Conservation (phyloP, 2,888 invertebrate species). For the Napeogenes inachia region DNA sequence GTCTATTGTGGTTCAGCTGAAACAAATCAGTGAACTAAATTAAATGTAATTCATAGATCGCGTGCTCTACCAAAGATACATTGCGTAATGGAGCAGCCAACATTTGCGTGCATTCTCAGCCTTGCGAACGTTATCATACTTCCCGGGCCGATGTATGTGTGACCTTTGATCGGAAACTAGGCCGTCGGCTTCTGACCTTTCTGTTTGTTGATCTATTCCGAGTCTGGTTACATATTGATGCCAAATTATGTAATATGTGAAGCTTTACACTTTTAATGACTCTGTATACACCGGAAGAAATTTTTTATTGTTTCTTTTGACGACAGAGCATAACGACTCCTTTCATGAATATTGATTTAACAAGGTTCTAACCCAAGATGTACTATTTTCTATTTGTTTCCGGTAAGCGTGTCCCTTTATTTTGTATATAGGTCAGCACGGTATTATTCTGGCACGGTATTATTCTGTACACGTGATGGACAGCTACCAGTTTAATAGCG, state of each 20-base stretch:
- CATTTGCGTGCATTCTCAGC: conserved; percentile 48
- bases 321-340: too few relatives aligned
- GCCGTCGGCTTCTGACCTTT: conserved; percentile 74
- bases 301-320: too few relatives aligned
- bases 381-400: background rate
- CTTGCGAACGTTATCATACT: conserved; percentile 66
- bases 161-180: conserved; percentile 72
- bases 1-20: too few relatives aligned
- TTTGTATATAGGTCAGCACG: conserved; percentile 26
- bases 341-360: too few relatives aligned
- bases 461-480: conserved; percentile 22
- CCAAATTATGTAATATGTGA: background rate
- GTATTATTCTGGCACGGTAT: conserved; percentile 23
- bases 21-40: background rate
- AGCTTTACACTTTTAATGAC: too few relatives aligned
- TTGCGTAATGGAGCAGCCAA: conserved; percentile 46
- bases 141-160: conserved; percentile 66
- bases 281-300: too few relatives aligned
- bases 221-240: conserved; percentile 26
- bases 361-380: too few relatives aligned
- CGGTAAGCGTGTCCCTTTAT: conserved; percentile 8
- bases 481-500: conserved; percentile 24
- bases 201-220: conserved; percentile 63
- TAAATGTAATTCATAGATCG: conserved; percentile 1
- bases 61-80: conserved; percentile 27